Evolutionary conservation across 2,113 vertebrate species (phyloP), one percentile per base, ranked within the genome.

Genomic region (Xiphorhynchus elegans): DNA sequence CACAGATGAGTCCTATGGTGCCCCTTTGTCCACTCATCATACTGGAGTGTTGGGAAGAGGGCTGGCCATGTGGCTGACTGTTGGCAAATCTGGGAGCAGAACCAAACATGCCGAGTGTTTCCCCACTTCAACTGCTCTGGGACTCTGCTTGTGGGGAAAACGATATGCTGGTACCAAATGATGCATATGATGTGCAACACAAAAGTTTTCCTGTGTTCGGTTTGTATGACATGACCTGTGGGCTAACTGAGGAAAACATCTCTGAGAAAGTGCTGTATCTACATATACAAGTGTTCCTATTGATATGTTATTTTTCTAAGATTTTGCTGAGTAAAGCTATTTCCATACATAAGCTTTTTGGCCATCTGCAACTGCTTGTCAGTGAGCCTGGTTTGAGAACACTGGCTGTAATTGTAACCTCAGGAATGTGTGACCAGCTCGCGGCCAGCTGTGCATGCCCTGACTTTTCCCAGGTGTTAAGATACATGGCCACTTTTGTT

Each of bases 361-460:
- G 97, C 98, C 98, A 98, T 98, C 98, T 98, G 98, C 98, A 99
- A 98, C 98, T 98, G 98, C 98, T 98, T 98, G 98, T 98, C 97
- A 98, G 91, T 97, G 97, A 88, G 96, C 88, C 94, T 96, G 96
- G 62, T 96, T 97, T 93, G 97, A 97, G 98, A 98, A 98, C 98
- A 98, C 98, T 98, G 97, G 96, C 98, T 93, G 98, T 99, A 98
- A 99, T 98, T 98, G 98, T 98, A 98, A 97, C 97, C 97, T 98
- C 97, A 98, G 98, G 98, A 98, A 99, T 99, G 98, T 98, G 98
- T 98, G 98, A 98, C 97, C 96, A 98, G 98, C 98, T 98, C 97
- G 97, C 97, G 77, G 96, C 98, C 97, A 97, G 97, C 98, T 98
- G 98, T 97, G 98, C 96, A 69, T 95, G 96, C 95, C 96, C 95